A percentile compares a stretch with the other conserved stretches of the same genome.
phyloP scores from a whole-genome alignment of 2,797 vertebrate genomes.

The Muscicapa comitata region DNA sequence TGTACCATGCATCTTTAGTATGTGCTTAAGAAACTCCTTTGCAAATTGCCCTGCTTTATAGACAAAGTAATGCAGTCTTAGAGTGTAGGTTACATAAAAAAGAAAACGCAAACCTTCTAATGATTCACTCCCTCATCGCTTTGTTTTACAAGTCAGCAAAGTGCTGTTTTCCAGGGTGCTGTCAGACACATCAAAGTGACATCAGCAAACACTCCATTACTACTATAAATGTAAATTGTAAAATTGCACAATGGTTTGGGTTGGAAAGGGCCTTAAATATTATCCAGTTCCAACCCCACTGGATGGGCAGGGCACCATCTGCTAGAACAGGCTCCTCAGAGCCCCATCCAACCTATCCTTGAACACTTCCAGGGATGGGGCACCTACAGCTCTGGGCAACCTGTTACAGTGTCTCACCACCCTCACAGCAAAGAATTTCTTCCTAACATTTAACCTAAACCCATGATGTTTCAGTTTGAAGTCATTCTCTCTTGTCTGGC shows the following conservation, averaged over 20 bases:
- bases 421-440: neutral
- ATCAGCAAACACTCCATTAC: neutral
- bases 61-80: neutral
- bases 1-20: accelerated
- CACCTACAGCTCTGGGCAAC: neutral
- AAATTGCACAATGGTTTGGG: neutral
- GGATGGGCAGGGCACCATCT: too few relatives aligned
- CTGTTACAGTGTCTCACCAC: neutral
- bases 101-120: neutral
- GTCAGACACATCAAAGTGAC: neutral
- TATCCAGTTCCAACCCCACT: neutral
- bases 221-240: neutral
- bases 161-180: neutral
- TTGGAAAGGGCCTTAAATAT: neutral
- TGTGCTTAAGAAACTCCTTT: neutral
- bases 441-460: neutral
- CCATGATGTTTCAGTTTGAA: neutral
- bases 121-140: neutral
- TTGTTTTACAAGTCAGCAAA: neutral
- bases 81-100: neutral
- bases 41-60: neutral
- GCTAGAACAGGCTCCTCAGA: neutral
- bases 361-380: neutral
- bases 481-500: too few relatives aligned
- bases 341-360: neutral